Evolutionary conservation across 2,113 vertebrate species (phyloP), one percentile per base, ranked within the genome.

Genomic region (Crocuta crocuta): DNA sequence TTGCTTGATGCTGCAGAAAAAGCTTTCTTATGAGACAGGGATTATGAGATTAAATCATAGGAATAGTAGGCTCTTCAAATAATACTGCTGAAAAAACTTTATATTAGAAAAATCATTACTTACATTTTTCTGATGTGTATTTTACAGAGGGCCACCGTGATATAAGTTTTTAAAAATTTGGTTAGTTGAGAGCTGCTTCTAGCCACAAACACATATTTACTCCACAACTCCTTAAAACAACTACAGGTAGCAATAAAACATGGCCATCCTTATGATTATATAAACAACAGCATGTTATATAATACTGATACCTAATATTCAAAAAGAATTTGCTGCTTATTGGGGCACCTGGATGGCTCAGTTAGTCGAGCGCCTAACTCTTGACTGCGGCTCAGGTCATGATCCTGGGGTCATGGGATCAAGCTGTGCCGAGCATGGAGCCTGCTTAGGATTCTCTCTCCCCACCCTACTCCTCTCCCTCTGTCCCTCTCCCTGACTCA

Each of bases 1-100:
- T 95, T 92, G 74, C 71, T 85, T 89, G 50, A 93, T 86, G 39
- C 8, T 91, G 39, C 23, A 76, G n/a, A 91, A 97, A 93, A 48
- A 68, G 15, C 5, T 24, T 87, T 80, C 48, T 48, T 12, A 33
- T 39, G 33, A 80, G 24, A 79, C 17, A 58, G 65, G 39, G 45
- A 81, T 50, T 39, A 17, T 78, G 82, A 85, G 23, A 94, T 78
- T 70, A 58, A 95, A 43, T 84, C 21, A 91, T 1, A 95, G 53
- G 61, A 91, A 35, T 7, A 76, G 39, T 35, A 61, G n/a, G 4
- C 50, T 87, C 53, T 82, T 83, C 33, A 87, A 74, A 81, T 16
- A 45, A 24, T 45, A 92, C 83, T n/a, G 39, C 3, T 88, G 53
- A 89, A 91, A 79, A 65, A 39, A 68, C 31, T 68, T 45, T 61